Evolutionary conservation across 2,113 vertebrate species (phyloP), one percentile per base, ranked within the genome.

Genomic region (Nibea albiflora): DNA sequence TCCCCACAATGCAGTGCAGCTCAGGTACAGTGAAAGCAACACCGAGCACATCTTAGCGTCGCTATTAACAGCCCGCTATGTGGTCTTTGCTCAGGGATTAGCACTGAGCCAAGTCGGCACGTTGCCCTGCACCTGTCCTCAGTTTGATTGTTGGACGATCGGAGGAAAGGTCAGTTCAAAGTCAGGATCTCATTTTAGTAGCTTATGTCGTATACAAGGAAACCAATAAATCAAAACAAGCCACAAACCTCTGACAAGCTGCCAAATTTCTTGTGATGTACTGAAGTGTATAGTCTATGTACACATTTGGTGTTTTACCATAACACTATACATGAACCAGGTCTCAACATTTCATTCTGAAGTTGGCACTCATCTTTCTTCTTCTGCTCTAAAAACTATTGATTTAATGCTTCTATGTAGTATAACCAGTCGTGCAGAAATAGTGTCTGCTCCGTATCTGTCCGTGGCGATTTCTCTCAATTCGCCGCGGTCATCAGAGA

Each of bases 391-490:
- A 58, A 22, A 14, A 22, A 5, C 14, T 8, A 53, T 60, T 16
- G 22, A 4, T 50, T 49, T 16, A 39, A 39, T 28, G 8, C 46
- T 7, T 22, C 10, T 3, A 24, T 10, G 11, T 0, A 19, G 14
- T 42, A 28, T 24, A 31, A 3, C n/a, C 0, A 68, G 9, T 35
- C 24, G 0, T 26, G 4, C 0, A 70, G 46, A 53, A 26, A 53
- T 28, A 5, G 0, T 99, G 96, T 99, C 89, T 94, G 97, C 98
- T 95, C 95, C 97, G 97, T 98, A 99, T 97, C 98, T 99, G 98
- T 99, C 98, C 97, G 96, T 97, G 95, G 95, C 94, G 95, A 98
- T 98, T 99, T 98, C 96, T 52, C 97, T 99, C 95, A 97, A 88
- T 95, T 98, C 96, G 92, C 96, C 95, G 75, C 97, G 96, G 98